Evolutionary conservation across 2,113 vertebrate species (phyloP).

Genomic region (Enhydra lutris): DNA sequence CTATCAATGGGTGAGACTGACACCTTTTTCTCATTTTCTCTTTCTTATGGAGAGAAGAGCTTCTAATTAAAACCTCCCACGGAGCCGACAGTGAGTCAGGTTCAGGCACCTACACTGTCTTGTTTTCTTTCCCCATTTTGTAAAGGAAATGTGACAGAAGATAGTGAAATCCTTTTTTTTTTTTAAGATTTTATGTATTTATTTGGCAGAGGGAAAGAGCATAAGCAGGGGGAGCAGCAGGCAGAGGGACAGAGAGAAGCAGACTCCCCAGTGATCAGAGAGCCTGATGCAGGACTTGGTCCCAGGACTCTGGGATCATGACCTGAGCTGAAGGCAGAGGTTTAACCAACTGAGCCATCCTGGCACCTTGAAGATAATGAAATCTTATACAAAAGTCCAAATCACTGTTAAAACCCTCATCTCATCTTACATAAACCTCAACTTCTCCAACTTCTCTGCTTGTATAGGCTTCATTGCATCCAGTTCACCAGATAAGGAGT

Average conservation of each 20-base stretch:
- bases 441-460: not conserved
- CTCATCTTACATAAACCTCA: not conserved
- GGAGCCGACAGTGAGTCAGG: not conserved
- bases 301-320: not conserved
- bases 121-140: not conserved
- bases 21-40: not conserved
- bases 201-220: not conserved
- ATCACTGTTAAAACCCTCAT: not conserved
- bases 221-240: not conserved
- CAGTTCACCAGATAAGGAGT: not conserved
- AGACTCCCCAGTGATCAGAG: not conserved
- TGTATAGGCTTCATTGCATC: not conserved
- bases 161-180: not conserved
- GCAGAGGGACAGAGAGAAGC: not conserved
- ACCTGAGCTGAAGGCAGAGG: not conserved
- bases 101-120: not conserved
- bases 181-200: not conserved
- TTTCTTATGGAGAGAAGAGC: not conserved
- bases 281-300: not conserved
- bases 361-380: not conserved
- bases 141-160: not conserved
- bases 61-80: conserved; percentile 31
- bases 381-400: not conserved
- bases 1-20: not conserved
- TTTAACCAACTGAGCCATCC: not conserved